Conservation (phyloP, 2,797 vertebrate species). For the Chelon auratus region DNA sequence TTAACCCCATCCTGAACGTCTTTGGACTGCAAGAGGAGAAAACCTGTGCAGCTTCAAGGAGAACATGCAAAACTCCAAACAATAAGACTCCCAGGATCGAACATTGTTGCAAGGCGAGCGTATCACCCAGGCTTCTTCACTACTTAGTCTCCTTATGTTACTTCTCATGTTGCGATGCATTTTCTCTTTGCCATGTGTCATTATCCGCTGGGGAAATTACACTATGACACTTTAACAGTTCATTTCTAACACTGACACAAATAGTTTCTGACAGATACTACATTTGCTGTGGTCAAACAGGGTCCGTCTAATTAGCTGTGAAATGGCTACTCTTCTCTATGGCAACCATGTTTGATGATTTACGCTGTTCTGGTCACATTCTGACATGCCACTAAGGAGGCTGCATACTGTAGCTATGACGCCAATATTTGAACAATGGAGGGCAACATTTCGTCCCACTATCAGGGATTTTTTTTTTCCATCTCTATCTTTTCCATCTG, state of each 20-base stretch:
- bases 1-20: no score
- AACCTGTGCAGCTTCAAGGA: no score
- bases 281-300: not conserved
- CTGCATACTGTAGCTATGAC: not conserved
- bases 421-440: not conserved
- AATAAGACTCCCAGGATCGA: no score
- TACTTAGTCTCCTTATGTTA: no score
- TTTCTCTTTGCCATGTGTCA: no score
- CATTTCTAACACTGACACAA: not conserved
- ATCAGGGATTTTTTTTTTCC: slow-evolving; percentile 5
- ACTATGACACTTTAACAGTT: not conserved
- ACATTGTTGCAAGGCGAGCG: no score
- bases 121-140: no score
- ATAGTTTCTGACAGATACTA: not conserved
- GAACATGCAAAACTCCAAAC: no score
- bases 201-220: not conserved
- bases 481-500: slow-evolving; percentile 1
- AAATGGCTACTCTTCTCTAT: not conserved
- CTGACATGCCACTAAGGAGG: not conserved
- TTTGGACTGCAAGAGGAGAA: no score
- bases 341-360: not conserved
- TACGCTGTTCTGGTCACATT: not conserved
- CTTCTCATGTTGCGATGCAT: no score
- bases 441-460: slow-evolving; percentile 1
- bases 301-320: not conserved